These are phyloP conservation scores for Minunthozetes semirufus DNA, from an alignment of 2,888 invertebrate genomes.

Conservation along the genomic window DNA sequence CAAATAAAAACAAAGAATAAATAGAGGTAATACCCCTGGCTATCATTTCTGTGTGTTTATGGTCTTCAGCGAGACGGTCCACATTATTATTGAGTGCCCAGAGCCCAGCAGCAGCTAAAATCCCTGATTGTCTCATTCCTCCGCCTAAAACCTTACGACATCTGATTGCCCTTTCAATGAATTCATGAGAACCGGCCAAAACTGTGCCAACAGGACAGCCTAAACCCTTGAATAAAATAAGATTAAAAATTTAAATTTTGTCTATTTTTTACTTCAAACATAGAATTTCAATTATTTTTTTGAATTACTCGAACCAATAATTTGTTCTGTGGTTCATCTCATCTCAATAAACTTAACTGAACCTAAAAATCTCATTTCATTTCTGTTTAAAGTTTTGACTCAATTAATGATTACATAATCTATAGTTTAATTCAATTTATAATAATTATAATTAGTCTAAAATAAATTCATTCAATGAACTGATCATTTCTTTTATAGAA, in stretches of 20 bases:
- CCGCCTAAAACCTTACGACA: constrained; percentile 83
- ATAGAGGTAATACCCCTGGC: not conserved
- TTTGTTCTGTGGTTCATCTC: too few species aligned
- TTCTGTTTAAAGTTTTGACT: too few species aligned
- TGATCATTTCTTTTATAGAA: too few species aligned
- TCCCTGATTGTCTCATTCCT: constrained; percentile 84
- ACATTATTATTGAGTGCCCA: constrained; percentile 68
- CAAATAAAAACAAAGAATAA: not conserved
- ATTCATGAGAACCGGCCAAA: constrained; percentile 65
- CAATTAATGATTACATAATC: too few species aligned
- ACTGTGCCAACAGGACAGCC: constrained; percentile 83
- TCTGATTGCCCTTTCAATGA: constrained; percentile 68
- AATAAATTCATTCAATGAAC: too few species aligned
- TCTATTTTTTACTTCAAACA: not conserved
- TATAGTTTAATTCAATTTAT: too few species aligned
- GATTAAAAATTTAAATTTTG: not conserved
- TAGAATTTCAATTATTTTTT: too few species aligned
- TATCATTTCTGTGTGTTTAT: constrained; percentile 36
- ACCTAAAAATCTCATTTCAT: too few species aligned
- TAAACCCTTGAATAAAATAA: constrained; percentile 54
- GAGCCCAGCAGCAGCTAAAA: constrained; percentile 80
- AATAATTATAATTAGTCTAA: too few species aligned
- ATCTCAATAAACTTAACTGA: too few species aligned
- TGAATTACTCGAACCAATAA: too few species aligned
- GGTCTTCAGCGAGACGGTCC: constrained; percentile 54